Evolutionary conservation across 2,888 invertebrate species (phyloP), one percentile per base, ranked within the genome.

Genomic region (Pollenia griseotomentosa): DNA sequence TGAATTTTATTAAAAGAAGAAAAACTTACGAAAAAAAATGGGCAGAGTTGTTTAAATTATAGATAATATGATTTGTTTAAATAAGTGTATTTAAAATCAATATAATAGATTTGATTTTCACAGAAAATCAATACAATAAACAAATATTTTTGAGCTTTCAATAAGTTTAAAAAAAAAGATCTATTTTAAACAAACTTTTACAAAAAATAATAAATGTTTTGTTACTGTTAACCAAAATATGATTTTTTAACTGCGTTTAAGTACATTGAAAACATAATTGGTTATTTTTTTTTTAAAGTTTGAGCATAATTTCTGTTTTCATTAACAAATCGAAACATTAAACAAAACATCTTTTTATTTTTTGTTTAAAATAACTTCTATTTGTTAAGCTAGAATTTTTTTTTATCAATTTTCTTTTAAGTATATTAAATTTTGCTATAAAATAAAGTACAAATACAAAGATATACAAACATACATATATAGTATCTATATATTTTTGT

Each of bases 101-200:
- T 65, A 77, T 73, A 85, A 81, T 77, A 84, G 57, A 65, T 51
- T 74, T 88, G 88, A 90, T 89, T 90, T 90, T 90, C 90, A 90
- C 88, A 89, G 90, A 90, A 90, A 90, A 90, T 89, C 89, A 87
- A 84, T 68, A 53, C 10, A 82, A 61, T 53, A 55, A 83, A 83
- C 74, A 83, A 83, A 86, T 65, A 74, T 85, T 88, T 71, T 74
- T 84, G 83, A 81, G 74, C 83, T 80, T 85, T 81, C 46, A 73
- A 75, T 74, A 42, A 74, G 12, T 71, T 46, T 83, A 71, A 57
- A 68, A 46, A 42, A 23, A 40, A 48, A 46, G 42, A 42, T 70
- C 12, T 68, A 68, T 74, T 78, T 82, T 84, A 74, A 74, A 84
- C 53, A 55, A 74, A 66, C 53, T 66, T 23, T 33, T 44, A n/a